phyloP scores from a whole-genome alignment of 2,797 vertebrate genomes.

The Anguilla megastoma region DNA sequence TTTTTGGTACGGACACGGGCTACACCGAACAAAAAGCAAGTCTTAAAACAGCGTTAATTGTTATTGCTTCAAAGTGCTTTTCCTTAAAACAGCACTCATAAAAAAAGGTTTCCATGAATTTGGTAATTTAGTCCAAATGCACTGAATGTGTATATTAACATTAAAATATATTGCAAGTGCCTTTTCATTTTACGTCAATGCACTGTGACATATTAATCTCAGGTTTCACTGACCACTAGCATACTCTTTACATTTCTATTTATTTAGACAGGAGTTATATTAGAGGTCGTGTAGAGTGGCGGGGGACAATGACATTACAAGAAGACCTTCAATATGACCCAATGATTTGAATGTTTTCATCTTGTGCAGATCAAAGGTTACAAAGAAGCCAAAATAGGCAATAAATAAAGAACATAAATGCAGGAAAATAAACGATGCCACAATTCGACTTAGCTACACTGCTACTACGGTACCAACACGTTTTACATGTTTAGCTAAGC shows the following conservation, averaged over 20 bases:
- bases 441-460: background rate
- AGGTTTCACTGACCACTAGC: too few relatives aligned
- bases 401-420: background rate
- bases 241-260: too few relatives aligned
- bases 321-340: background rate
- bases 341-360: background rate
- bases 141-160: too few relatives aligned
- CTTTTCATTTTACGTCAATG: too few relatives aligned
- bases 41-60: background rate
- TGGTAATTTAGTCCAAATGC: too few relatives aligned
- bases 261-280: too few relatives aligned
- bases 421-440: background rate
- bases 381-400: background rate
- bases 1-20: conserved; percentile 34
- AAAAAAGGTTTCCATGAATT: background rate
- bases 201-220: too few relatives aligned
- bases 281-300: background rate
- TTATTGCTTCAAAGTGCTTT: too few relatives aligned
- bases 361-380: conserved; percentile 12
- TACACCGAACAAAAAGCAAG: conserved; percentile 15
- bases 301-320: background rate
- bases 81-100: too few relatives aligned
- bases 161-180: too few relatives aligned
- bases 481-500: background rate
- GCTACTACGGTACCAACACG: background rate